These are phyloP conservation scores for Eulemur rufifrons DNA, from an alignment of 2,113 vertebrate species.

Conservation along the genomic window DNA sequence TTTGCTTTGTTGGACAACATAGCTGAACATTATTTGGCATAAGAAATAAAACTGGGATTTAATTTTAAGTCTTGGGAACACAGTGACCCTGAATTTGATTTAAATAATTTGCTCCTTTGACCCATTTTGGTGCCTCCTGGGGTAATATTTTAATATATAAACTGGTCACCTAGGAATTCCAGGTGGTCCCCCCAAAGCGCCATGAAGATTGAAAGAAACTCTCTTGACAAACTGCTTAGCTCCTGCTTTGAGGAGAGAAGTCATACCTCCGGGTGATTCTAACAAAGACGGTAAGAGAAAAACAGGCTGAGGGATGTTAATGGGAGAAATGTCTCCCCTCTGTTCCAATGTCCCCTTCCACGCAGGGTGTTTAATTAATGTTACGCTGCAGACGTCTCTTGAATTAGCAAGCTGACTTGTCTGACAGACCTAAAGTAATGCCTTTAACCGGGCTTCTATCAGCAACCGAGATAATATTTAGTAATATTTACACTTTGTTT, in stretches of 20 bases:
- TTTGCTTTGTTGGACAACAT: background rate
- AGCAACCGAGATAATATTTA: background rate
- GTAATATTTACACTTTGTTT: background rate
- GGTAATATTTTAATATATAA: background rate
- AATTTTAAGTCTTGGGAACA: constrained; percentile 16
- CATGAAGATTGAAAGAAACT: background rate
- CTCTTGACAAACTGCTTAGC: background rate
- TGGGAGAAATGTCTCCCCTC: background rate
- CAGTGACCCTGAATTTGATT: background rate
- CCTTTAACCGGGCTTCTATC: background rate
- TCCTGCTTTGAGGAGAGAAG: background rate
- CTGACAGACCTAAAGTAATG: background rate
- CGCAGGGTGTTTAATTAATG: background rate
- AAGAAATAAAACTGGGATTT: constrained; percentile 5
- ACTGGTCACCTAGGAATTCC: background rate
- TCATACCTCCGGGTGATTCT: background rate
- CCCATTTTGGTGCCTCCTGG: background rate
- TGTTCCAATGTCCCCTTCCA: background rate
- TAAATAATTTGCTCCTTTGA: background rate
- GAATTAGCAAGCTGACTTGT: background rate
- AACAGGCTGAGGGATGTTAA: background rate
- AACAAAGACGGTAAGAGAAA: background rate
- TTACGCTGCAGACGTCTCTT: background rate
- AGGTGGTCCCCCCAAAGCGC: background rate
- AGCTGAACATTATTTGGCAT: background rate